Base-by-base conservation (phyloP, 1,140 invertebrate species). In the Onthophagus taurus region DNA sequence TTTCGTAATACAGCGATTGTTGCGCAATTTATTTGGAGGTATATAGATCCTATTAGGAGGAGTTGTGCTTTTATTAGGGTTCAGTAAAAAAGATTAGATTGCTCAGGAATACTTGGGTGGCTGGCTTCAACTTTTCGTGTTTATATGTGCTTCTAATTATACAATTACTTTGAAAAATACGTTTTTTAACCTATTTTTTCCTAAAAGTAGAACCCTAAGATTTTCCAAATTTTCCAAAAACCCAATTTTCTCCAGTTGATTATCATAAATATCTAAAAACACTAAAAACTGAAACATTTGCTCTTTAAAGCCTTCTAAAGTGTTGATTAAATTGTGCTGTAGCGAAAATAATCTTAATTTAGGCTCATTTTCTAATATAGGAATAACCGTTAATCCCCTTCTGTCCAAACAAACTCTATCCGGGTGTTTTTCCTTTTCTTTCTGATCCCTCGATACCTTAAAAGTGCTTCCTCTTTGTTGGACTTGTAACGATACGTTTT, bases 181-280 rank as follows among this genome's bases (percentile, higher is more conserved):
- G n/a, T n/a, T n/a, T n/a, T n/a, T 24, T 24, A 58, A 60, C 68
- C 85, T 80, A 65, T 94, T 93, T 68, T 93, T 94, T 5, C 90
- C 90, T 56, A 94, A 74, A 45, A 94, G 73, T 33, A 94, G 69
- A 4, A 94, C 89, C 52, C 88, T 68, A 7, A 94, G 69, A 59
- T 81, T 85, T 33, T 77, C 77, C 5, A 93, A 70, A 33, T 74
- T 69, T 48, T 83, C 78, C 21, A 94, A 68, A 45, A 76, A 83
- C 30, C 75, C 76, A 35, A 95, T 83, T 57, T 79, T 80, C 45
- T 92, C 89, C 26, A 96, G 80, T 64, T 92, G 86, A 68, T 96
- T 96, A 64, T 93, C 87, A 65, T 94, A 95, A 3, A 96, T 68
- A 65, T 96, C 91, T 31, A 96, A 75, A 59, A 93, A 93, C 18